phyloP scores from a whole-genome alignment of 2,888 invertebrate genomes.

The Limenitis camilla region DNA sequence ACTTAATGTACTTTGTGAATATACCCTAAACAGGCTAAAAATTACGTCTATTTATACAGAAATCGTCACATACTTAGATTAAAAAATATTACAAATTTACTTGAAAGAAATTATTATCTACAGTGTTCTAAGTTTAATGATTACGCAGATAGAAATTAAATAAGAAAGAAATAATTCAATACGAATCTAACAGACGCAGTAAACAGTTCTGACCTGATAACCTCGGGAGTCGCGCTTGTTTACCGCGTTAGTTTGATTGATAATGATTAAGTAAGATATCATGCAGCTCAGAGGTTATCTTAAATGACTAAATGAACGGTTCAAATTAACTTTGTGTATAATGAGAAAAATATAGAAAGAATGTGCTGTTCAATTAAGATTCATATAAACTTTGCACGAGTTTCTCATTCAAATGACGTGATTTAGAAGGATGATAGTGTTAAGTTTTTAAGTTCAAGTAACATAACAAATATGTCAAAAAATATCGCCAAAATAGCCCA shows the following conservation, averaged over 20 bases:
- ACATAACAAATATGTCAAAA: too few relatives aligned
- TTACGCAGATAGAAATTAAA: conserved; percentile 26
- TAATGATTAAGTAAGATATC: conserved; percentile 43
- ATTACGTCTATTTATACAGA: too few relatives aligned
- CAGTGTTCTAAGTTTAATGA: too few relatives aligned
- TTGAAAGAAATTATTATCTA: too few relatives aligned
- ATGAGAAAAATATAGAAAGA: conserved; percentile 13
- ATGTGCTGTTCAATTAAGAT: background rate
- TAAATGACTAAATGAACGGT: conserved; percentile 19
- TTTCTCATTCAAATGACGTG: too few relatives aligned
- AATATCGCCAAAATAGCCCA: too few relatives aligned
- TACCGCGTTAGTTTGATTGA: conserved; percentile 59
- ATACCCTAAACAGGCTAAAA: too few relatives aligned
- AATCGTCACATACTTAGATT: too few relatives aligned
- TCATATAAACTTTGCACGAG: background rate
- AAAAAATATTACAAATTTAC: too few relatives aligned
- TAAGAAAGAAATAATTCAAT: conserved; percentile 31
- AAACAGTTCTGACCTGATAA: conserved; percentile 37
- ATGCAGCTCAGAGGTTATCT: conserved; percentile 44
- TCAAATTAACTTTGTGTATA: conserved; percentile 30
- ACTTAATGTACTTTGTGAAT: too few relatives aligned
- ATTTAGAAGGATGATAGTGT: too few relatives aligned
- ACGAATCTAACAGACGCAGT: conserved; percentile 28
- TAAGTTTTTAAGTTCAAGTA: too few relatives aligned
- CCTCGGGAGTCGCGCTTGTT: conserved; percentile 43